These are phyloP conservation scores for Holothuria scabra DNA, from an alignment of 53 echinoderm and acorn worm genomes.

Conservation along the genomic window DNA sequence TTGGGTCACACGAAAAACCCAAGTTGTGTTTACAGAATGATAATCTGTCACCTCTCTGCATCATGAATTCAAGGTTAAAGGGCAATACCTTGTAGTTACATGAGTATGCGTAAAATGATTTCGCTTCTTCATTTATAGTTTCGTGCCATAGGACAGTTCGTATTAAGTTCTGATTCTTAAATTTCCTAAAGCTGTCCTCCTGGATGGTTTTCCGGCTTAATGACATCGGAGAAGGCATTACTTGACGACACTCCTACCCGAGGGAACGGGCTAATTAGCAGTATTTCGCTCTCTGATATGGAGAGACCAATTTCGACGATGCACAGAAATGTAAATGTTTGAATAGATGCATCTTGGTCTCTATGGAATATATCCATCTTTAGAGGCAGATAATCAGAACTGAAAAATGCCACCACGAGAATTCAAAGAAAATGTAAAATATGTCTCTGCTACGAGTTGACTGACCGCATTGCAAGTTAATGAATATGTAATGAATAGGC, in stretches of 20 bases:
- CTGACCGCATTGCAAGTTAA: conserved; percentile 15
- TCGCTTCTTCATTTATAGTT: conserved; percentile 9
- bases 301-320: conserved; percentile 30
- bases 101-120: conserved; percentile 6
- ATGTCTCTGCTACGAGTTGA: conserved; percentile 8
- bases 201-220: conserved; percentile 31
- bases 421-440: conserved; percentile 8
- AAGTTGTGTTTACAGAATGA: too few relatives aligned
- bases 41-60: too few relatives aligned
- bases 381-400: conserved; percentile 7
- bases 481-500: too few relatives aligned
- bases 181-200: conserved; percentile 26
- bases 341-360: conserved; percentile 16
- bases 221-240: conserved; percentile 31
- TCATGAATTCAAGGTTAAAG: conserved; percentile 7
- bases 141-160: conserved; percentile 39
- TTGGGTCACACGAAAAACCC: too few relatives aligned
- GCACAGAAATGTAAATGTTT: conserved; percentile 37
- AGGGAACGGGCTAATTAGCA: conserved; percentile 32
- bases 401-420: too few relatives aligned
- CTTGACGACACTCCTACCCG: conserved; percentile 25
- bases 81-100: not conserved
- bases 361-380: conserved; percentile 29
- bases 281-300: conserved; percentile 29
- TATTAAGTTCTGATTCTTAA: conserved; percentile 30